Percentiles rank a stretch among this genome's conserved stretches.
phyloP scores from a whole-genome alignment of 1,140 invertebrate species.

The Maconellicoccus hirsutus region DNA sequence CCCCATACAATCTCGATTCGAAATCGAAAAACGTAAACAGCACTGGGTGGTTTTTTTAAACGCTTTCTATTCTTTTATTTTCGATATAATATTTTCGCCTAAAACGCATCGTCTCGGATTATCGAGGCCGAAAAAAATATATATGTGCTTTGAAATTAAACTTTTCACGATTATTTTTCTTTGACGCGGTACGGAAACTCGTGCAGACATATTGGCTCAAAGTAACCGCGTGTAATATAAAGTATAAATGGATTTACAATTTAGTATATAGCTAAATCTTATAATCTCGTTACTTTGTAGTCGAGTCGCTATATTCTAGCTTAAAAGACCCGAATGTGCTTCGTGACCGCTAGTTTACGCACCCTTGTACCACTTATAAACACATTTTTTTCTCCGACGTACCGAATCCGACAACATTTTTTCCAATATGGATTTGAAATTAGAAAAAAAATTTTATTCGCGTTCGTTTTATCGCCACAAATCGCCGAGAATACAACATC shows the following conservation, averaged over 20 bases:
- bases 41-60: too few species aligned
- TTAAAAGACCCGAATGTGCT: background rate
- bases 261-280: background rate
- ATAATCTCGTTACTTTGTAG: slow-evolving; percentile 4
- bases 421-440: too few species aligned
- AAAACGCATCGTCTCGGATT: background rate
- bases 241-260: background rate
- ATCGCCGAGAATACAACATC: too few species aligned
- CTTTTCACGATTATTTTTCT: slow-evolving; percentile 2
- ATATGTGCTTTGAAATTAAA: slow-evolving; percentile 1
- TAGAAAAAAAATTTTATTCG: too few species aligned
- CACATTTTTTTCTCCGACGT: too few species aligned
- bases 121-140: background rate
- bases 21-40: too few species aligned
- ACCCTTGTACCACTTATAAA: too few species aligned
- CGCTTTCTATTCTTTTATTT: background rate
- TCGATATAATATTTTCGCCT: background rate
- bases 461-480: too few species aligned
- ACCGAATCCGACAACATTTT: too few species aligned
- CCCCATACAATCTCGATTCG: too few species aligned
- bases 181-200: background rate
- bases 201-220: background rate
- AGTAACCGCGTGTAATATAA: background rate
- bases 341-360: background rate
- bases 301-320: background rate